Conservation (phyloP, 2,797 vertebrate species). For the Bradypodion ventrale region DNA sequence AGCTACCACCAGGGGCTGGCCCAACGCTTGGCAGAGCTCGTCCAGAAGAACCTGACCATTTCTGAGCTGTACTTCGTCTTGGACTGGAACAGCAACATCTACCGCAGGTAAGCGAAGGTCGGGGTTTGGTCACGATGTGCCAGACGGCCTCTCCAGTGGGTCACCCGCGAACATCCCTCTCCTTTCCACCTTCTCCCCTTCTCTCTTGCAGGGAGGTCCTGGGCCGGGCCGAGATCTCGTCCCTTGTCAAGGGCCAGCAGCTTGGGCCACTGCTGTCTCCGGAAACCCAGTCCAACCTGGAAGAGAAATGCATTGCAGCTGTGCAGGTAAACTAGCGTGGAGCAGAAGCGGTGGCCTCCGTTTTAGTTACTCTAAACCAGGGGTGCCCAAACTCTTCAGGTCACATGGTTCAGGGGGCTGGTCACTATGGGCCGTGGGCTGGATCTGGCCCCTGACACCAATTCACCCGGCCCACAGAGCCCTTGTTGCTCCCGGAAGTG, state of each 20-base stretch:
- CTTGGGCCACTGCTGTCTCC: constrained; percentile 81
- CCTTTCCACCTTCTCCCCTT: too few relatives aligned
- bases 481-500: too few relatives aligned
- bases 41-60: constrained; percentile 77
- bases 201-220: constrained; percentile 82
- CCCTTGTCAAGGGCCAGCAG: constrained; percentile 76
- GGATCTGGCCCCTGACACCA: too few relatives aligned
- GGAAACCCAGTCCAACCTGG: constrained; percentile 81
- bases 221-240: constrained; percentile 82
- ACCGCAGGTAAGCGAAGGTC: constrained; percentile 81
- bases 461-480: too few relatives aligned
- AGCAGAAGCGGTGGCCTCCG: too few relatives aligned
- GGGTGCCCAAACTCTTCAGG: too few relatives aligned
- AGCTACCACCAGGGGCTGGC: constrained; percentile 86
- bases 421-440: too few relatives aligned
- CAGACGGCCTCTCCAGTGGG: too few relatives aligned
- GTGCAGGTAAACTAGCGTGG: constrained; percentile 79
- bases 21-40: constrained; percentile 73
- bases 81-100: constrained; percentile 89
- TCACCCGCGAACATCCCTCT: too few relatives aligned
- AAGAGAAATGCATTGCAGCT: constrained; percentile 85
- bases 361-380: too few relatives aligned
- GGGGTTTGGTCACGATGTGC: too few relatives aligned
- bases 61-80: constrained; percentile 87
- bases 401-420: too few relatives aligned